These are phyloP conservation scores for Passer domesticus DNA, from an alignment of 2,113 vertebrate species.

Conservation along the genomic window DNA sequence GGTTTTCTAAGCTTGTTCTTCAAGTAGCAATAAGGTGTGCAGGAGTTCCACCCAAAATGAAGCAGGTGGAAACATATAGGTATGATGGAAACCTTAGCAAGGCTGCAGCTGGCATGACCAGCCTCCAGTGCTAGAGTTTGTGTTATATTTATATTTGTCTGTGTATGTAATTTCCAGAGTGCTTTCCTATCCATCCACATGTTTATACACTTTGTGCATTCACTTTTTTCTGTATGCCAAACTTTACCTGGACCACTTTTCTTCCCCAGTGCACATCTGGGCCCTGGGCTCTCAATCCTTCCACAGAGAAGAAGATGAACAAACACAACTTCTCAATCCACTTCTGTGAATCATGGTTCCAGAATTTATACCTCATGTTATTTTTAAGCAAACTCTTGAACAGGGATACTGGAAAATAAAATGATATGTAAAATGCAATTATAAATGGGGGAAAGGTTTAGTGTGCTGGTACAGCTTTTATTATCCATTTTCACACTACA, in stretches of 20 bases:
- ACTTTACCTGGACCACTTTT: neutral
- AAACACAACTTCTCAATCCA: neutral
- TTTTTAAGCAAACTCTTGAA: neutral
- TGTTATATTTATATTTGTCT: neutral
- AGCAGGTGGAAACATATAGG: neutral
- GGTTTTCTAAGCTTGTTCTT: neutral
- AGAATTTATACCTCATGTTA: neutral
- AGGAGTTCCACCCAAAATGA: neutral
- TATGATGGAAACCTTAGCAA: neutral
- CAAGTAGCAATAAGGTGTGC: neutral
- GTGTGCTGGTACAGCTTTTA: neutral
- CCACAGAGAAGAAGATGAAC: neutral
- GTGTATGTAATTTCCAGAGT: neutral
- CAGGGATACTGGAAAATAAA: neutral
- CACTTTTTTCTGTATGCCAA: neutral
- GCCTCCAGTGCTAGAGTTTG: neutral
- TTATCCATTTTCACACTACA: neutral
- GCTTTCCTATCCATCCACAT: neutral
- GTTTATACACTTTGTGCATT: neutral
- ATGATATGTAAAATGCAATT: neutral
- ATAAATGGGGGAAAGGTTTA: neutral
- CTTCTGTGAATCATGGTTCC: neutral
- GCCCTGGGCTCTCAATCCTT: neutral
- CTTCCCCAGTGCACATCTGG: neutral
- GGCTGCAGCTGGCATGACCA: neutral